Conservation (phyloP, 2,888 invertebrate species). For the Plebejus argus region DNA sequence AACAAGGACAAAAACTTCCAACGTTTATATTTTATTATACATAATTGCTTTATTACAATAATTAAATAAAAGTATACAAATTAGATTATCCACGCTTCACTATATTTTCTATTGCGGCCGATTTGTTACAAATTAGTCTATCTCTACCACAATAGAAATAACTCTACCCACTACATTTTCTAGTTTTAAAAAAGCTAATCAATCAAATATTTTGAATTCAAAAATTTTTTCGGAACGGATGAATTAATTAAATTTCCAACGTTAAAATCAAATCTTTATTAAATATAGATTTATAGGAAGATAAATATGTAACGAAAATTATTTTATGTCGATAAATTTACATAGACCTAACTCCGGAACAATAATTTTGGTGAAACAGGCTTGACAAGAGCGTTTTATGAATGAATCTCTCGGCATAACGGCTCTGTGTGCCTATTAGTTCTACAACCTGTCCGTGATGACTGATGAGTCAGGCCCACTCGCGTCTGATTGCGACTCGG, state of each 20-base stretch:
- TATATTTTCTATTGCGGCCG: not conserved
- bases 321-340: conserved; percentile 17
- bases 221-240: not conserved
- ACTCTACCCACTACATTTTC: not conserved
- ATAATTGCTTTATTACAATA: conserved; percentile 14
- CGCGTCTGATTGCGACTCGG: not conserved
- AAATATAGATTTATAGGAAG: not conserved
- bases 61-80: conserved; percentile 17
- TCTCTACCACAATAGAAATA: no score
- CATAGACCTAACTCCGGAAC: conserved; percentile 6
- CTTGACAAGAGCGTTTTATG: not conserved
- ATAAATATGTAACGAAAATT: conserved; percentile 15
- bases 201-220: not conserved
- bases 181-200: not conserved
- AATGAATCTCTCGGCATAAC: conserved; percentile 3
- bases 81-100: conserved; percentile 11
- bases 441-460: conserved; percentile 8
- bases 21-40: conserved; percentile 23
- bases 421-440: conserved; percentile 13
- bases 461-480: conserved; percentile 1
- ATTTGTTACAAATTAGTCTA: not conserved
- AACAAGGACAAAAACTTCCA: conserved; percentile 21
- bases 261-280: not conserved
- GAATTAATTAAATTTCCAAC: not conserved
- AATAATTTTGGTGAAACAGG: conserved; percentile 12